Evolutionary conservation across 2,113 vertebrate species (phyloP).

Genomic region (Neotoma lepida): DNA sequence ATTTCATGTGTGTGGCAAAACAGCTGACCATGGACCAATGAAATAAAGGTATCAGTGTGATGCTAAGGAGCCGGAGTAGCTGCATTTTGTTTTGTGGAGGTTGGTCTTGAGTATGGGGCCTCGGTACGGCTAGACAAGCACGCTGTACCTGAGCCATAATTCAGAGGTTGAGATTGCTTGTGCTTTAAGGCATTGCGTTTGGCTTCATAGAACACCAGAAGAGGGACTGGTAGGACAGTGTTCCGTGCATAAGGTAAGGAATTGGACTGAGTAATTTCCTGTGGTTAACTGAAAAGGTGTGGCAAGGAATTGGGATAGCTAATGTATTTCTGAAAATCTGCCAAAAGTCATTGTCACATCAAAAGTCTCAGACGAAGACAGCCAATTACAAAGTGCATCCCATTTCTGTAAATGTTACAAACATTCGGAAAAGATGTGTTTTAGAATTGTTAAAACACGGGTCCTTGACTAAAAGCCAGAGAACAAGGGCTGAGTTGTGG

Average conservation of each 20-base stretch:
- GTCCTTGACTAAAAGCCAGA: neutral
- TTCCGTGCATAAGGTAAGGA: constrained; percentile 29
- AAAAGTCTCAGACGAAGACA: neutral
- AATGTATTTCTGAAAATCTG: constrained; percentile 38
- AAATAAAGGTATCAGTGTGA: neutral
- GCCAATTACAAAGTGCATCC: constrained; percentile 20
- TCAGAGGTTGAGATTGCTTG: constrained; percentile 29
- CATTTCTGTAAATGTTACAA: neutral
- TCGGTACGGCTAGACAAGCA: neutral
- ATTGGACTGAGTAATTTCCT: neutral
- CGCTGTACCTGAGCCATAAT: neutral
- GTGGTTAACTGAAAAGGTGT: neutral
- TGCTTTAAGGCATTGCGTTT: neutral
- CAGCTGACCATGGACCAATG: neutral
- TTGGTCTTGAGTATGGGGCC: neutral
- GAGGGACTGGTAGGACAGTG: neutral
- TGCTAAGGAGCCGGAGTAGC: neutral
- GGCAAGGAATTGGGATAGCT: neutral
- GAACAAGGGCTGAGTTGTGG: neutral
- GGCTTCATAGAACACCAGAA: constrained; percentile 12
- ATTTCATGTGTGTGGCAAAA: neutral
- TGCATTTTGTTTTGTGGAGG: neutral
- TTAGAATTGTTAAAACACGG: neutral
- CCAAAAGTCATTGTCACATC: neutral
- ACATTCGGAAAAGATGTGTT: neutral